These are phyloP conservation scores for Oryzias curvinotus DNA, from an alignment of 2,113 vertebrate species.

Conservation along the genomic window DNA sequence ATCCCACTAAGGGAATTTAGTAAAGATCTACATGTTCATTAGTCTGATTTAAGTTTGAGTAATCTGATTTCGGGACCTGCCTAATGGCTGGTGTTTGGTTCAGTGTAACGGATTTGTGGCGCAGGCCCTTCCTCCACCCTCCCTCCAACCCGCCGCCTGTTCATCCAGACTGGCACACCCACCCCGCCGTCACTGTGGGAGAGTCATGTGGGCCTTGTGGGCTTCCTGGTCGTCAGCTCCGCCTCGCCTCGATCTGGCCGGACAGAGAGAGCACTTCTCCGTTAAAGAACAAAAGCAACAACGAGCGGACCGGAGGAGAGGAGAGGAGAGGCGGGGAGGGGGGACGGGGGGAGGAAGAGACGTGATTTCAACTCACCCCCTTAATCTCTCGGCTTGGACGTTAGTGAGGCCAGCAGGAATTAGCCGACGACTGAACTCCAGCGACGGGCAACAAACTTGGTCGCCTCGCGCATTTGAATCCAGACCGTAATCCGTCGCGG, in stretches of 20 bases:
- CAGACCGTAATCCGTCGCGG: conserved; percentile 63
- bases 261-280: conserved; percentile 79
- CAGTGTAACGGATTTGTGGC: conserved; percentile 38
- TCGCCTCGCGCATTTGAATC: conserved; percentile 58
- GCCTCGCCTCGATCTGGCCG: conserved; percentile 78
- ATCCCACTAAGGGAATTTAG: too few relatives aligned
- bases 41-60: too few relatives aligned
- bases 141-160: conserved; percentile 64
- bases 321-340: conserved; percentile 22
- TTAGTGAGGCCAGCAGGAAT: conserved; percentile 8
- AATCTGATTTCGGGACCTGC: too few relatives aligned
- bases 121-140: conserved; percentile 60
- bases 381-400: conserved; percentile 22
- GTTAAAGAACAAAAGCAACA: conserved; percentile 81
- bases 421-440: conserved; percentile 47
- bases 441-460: conserved; percentile 62
- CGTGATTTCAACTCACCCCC: conserved; percentile 26
- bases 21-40: too few relatives aligned
- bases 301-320: conserved; percentile 55
- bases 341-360: conserved; percentile 27
- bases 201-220: conserved; percentile 73
- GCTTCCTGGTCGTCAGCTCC: conserved; percentile 78
- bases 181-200: conserved; percentile 62
- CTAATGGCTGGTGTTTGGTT: conserved; percentile 12
- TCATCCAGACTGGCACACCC: conserved; percentile 66